phyloP scores from a whole-genome alignment of 2,888 invertebrate species.

The Erynnis tages region DNA sequence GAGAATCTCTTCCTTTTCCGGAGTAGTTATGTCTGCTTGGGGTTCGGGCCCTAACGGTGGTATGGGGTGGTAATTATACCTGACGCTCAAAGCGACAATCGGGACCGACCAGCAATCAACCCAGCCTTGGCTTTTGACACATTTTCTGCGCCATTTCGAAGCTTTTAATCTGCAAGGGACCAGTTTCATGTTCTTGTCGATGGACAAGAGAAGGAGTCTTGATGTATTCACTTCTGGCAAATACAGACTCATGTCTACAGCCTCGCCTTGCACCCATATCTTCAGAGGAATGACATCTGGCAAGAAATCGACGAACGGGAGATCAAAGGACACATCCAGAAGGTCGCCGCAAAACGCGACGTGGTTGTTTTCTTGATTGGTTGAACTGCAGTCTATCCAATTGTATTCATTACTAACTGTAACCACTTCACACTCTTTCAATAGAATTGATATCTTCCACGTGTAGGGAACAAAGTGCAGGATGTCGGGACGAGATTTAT shows the following conservation, averaged over 20 bases:
- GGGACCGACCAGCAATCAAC: slow-evolving; percentile 98
- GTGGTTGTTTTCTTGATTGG: slow-evolving; percentile 96
- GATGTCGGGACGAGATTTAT: slow-evolving; percentile 95
- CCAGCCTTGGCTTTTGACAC: slow-evolving; percentile 89
- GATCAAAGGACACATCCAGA: slow-evolving; percentile 94
- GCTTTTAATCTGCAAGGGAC: slow-evolving; percentile 83
- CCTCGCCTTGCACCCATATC: slow-evolving; percentile 97
- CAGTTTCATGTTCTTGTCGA: slow-evolving; percentile 94
- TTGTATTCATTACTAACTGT: slow-evolving; percentile 97
- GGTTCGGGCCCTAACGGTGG: slow-evolving; percentile 93
- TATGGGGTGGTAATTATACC: slow-evolving; percentile 95
- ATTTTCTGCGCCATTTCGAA: slow-evolving; percentile 91
- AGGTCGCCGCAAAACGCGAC: slow-evolving; percentile 96
- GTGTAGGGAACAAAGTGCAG: slow-evolving; percentile 98
- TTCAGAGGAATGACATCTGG: slow-evolving; percentile 94
- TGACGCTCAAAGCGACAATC: slow-evolving; percentile 94
- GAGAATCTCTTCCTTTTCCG: slow-evolving; percentile 96
- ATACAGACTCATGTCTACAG: slow-evolving; percentile 93
- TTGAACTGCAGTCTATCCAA: slow-evolving; percentile 99
- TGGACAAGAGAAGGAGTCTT: slow-evolving; percentile 88
- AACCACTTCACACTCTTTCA: slow-evolving; percentile 97
- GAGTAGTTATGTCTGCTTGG: slow-evolving; percentile 95
- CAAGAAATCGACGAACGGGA: slow-evolving; percentile 97
- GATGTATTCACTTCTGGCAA: slow-evolving; percentile 96
- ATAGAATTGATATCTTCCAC: slow-evolving; percentile 93